phyloP scores from a whole-genome alignment of 2,888 invertebrate species.

The Perizoma affinitatum region DNA sequence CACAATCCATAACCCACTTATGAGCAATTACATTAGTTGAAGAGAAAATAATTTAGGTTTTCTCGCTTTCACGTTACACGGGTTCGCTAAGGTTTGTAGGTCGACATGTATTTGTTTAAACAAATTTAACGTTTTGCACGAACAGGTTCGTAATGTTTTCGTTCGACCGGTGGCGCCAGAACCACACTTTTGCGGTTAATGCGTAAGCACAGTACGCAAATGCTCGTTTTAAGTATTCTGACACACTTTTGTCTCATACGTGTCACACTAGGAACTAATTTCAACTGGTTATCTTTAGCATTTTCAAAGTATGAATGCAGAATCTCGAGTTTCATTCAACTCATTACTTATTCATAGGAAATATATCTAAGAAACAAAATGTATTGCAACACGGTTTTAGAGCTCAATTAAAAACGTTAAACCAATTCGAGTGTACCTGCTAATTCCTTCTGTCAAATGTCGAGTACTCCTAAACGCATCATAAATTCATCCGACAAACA shows the following conservation, averaged over 20 bases:
- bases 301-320: conserved; percentile 28
- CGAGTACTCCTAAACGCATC: conserved; percentile 55
- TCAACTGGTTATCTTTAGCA: conserved; percentile 30
- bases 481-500: conserved; percentile 64
- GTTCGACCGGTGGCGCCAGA: conserved; percentile 57
- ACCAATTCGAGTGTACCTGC: conserved; percentile 60
- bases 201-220: conserved; percentile 63
- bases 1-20: conserved; percentile 16
- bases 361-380: conserved; percentile 1
- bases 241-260: conserved; percentile 65
- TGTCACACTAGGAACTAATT: conserved; percentile 37
- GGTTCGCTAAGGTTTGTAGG: conserved; percentile 58
- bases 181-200: conserved; percentile 70
- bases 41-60: conserved; percentile 63
- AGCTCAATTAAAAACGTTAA: conserved; percentile 50
- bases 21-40: conserved; percentile 32
- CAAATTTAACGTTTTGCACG: conserved; percentile 67
- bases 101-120: conserved; percentile 68
- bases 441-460: conserved; percentile 61
- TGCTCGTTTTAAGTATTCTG: conserved; percentile 68
- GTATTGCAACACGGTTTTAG: conserved; percentile 19
- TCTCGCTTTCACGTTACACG: conserved; percentile 63
- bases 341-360: conserved; percentile 5
- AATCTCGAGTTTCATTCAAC: conserved; percentile 13
- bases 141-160: conserved; percentile 70